Base-by-base conservation (phyloP, 2,888 invertebrate genomes). In the Chrysomela aeneicollis region DNA sequence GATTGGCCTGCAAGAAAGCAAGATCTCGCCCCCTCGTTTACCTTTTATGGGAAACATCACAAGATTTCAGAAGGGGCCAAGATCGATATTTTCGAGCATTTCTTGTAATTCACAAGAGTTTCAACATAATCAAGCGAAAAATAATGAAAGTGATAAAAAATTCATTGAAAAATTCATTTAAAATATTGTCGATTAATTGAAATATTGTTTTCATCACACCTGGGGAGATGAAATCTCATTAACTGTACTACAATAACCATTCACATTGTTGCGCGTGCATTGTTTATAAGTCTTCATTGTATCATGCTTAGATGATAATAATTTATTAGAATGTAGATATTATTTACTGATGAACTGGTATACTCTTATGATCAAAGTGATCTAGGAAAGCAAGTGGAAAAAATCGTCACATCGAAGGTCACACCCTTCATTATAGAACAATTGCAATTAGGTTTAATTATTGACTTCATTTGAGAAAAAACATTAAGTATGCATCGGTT, bases 341-440 rank as follows among this genome's bases (percentile, higher is more conserved):
- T 54, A 61, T 61, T 54, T 61, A 61, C 32, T 17, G 46, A 47
- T 61, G 53, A 35, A 61, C 53, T 53, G 18, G 47, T 54, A 32
- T 46, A 26, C 30, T 54, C 47, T 30, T 12, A 47, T 42, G 42
- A 22, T 37, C 21, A 19, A 55, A 42, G 8, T 47, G 26, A 55
- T 5, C 18, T 4, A 15, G 3, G 2, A 6, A 47, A 47, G 19
- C 47, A 52, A 42, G 15, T 42, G n/a, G 55, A 21, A 55, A 42
- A 55, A 26, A 57, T 46, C 15, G 18, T 12, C 8, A 3, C 42
- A 42, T 49, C 30, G 59, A 67, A 67, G 67, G 67, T 54, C 59
- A 67, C 67, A 67, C 67, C 67, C 67, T 67, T 67, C 64, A 64
- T 67, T 67, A 67, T 47, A 59, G 47, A 61, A 67, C 62, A 62